Evolutionary conservation across 2,113 vertebrate genomes (phyloP).

Genomic region (Peromyscus maniculatus): DNA sequence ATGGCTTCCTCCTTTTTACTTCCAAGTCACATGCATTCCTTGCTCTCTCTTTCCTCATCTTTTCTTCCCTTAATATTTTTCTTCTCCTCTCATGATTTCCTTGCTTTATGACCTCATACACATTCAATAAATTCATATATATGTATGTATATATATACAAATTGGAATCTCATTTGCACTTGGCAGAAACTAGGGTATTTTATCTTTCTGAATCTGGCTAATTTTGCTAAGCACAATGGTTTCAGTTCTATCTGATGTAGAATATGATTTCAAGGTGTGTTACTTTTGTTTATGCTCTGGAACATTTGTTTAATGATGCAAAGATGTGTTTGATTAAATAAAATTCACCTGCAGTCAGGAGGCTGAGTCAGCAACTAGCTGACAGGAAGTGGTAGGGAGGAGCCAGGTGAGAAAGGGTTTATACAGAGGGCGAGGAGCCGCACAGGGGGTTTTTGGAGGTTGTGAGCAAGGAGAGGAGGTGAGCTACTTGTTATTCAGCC

Average conservation of each 20-base stretch:
- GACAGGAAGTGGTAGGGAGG: too few species aligned
- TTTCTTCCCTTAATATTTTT: background rate
- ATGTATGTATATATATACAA: background rate
- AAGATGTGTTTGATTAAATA: too few species aligned
- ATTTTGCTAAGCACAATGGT: background rate
- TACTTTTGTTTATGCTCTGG: too few species aligned
- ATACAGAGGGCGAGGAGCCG: too few species aligned
- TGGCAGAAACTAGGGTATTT: background rate
- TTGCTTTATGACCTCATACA: background rate
- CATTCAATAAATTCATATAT: background rate
- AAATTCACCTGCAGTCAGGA: too few species aligned
- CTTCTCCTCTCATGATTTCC: background rate
- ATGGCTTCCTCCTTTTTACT: background rate
- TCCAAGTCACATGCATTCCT: background rate
- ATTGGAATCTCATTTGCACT: background rate
- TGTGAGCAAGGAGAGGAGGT: too few species aligned
- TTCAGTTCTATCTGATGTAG: background rate
- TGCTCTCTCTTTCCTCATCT: background rate
- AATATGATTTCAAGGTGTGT: too few species aligned
- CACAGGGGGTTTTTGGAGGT: too few species aligned
- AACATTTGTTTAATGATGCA: too few species aligned
- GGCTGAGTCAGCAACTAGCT: too few species aligned
- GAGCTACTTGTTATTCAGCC: too few species aligned
- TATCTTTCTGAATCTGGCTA: background rate
- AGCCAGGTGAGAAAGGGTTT: too few species aligned